Percentiles rank a stretch among this genome's conserved stretches.
phyloP scores from a whole-genome alignment of 2,797 vertebrate species.

The Oryzias sinensis region DNA sequence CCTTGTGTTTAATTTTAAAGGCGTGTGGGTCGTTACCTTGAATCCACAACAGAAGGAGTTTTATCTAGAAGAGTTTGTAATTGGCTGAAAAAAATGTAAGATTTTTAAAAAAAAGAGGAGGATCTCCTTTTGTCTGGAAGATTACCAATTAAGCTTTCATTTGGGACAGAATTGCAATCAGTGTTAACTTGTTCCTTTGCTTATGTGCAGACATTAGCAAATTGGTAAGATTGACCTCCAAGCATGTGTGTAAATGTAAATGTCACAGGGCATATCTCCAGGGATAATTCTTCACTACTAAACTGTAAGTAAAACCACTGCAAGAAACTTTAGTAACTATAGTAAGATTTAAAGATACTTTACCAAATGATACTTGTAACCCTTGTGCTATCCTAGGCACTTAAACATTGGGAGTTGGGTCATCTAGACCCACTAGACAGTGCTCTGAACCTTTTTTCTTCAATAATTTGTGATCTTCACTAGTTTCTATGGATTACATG shows the following conservation, averaged over 20 bases:
- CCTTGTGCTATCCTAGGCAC: no score
- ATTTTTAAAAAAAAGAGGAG: conserved; percentile 7
- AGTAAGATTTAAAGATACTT: background rate
- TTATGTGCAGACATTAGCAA: conserved; percentile 34
- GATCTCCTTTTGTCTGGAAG: conserved; percentile 18
- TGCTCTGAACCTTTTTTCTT: no score
- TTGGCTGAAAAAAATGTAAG: conserved; percentile 3
- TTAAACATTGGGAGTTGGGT: no score
- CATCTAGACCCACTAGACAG: no score
- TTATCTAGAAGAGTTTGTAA: conserved; percentile 15
- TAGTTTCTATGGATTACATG: no score
- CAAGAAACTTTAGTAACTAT: background rate
- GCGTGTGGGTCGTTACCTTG: conserved; percentile 1
- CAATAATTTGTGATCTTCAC: no score
- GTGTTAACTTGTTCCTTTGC: conserved; percentile 34
- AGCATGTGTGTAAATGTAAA: conserved; percentile 26
- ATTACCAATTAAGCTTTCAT: conserved; percentile 49
- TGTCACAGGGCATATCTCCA: conserved; percentile 27
- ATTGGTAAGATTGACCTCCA: conserved; percentile 39
- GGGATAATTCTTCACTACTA: background rate
- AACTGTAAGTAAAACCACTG: background rate
- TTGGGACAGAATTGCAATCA: conserved; percentile 46
- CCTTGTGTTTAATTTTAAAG: background rate
- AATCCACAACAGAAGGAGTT: conserved; percentile 14
- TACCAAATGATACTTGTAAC: no score